A percentile compares a stretch with the other conserved stretches of the same genome.
Evolutionary conservation across 2,797 vertebrate genomes (phyloP).

Genomic region (Sphenodon punctatus): DNA sequence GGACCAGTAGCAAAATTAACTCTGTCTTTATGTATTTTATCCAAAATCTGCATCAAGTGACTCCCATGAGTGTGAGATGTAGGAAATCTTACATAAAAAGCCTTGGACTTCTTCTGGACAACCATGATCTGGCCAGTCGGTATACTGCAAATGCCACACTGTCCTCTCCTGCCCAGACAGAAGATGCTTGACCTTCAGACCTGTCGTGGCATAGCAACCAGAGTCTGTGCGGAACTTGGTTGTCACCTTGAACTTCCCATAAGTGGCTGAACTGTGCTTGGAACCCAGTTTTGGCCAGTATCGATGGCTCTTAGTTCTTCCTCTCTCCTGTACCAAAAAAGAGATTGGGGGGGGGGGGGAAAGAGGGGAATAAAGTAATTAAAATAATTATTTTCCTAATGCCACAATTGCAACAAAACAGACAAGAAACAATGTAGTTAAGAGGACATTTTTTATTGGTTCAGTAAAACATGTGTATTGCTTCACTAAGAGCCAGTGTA

Average conservation of each 20-base stretch:
- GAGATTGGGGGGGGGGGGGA: too few relatives aligned
- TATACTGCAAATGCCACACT: slow-evolving; percentile 98
- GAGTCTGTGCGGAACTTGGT: slow-evolving; percentile 98
- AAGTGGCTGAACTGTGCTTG: slow-evolving; percentile 96
- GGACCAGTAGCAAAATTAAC: too few relatives aligned
- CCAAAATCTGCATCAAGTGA: too few relatives aligned
- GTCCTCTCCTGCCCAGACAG: slow-evolving; percentile 94
- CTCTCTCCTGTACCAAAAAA: slow-evolving; percentile 84
- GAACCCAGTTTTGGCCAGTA: slow-evolving; percentile 98
- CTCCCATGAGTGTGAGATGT: too few relatives aligned
- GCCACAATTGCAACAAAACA: neutral
- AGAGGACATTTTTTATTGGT: too few relatives aligned
- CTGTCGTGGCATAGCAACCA: slow-evolving; percentile 95
- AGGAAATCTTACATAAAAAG: slow-evolving; percentile 88
- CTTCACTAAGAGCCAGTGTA: too few relatives aligned
- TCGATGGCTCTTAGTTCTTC: slow-evolving; percentile 92
- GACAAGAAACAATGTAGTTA: neutral
- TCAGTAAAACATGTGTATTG: too few relatives aligned
- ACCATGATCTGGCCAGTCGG: slow-evolving; percentile 96
- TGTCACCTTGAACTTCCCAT: slow-evolving; percentile 98
- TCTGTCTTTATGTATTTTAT: too few relatives aligned
- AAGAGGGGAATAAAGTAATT: neutral
- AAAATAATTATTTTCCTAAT: neutral
- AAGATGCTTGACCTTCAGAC: slow-evolving; percentile 96
- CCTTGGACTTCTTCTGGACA: slow-evolving; percentile 95